Percentiles rank a stretch among this genome's conserved stretches.
phyloP scores from a whole-genome alignment of 2,113 vertebrate species.

The Zapornia atra region DNA sequence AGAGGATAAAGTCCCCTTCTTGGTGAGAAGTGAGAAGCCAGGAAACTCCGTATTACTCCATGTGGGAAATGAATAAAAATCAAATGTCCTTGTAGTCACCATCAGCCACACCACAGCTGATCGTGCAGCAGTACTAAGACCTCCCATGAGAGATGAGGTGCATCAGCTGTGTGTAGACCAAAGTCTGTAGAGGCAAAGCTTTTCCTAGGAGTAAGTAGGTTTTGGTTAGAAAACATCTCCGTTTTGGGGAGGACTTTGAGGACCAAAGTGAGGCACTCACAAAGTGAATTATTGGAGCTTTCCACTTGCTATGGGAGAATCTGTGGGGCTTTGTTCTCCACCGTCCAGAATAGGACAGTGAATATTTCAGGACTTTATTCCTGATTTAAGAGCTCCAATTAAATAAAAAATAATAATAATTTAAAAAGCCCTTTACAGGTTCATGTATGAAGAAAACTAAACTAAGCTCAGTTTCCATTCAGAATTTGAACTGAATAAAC shows the following conservation, averaged over 20 bases:
- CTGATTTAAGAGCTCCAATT: not conserved
- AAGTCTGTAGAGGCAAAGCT: not conserved
- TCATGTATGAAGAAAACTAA: not conserved
- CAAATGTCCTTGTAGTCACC: not conserved
- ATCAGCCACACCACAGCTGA: not conserved
- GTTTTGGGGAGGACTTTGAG: not conserved
- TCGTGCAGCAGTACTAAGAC: not conserved
- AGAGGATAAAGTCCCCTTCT: not conserved
- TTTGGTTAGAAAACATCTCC: not conserved
- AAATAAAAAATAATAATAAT: not conserved
- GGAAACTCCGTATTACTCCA: not conserved
- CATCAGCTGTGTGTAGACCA: not conserved
- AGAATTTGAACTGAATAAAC: not conserved
- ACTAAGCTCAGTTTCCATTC: not conserved
- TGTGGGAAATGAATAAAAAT: not conserved
- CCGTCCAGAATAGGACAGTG: not conserved
- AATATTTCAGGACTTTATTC: not conserved
- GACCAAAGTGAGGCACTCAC: not conserved
- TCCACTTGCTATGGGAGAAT: not conserved
- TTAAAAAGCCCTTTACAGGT: not conserved
- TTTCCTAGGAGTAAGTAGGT: not conserved
- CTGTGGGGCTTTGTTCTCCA: not conserved
- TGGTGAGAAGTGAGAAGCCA: not conserved
- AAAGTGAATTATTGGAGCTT: not conserved
- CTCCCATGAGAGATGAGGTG: not conserved